phyloP scores from a whole-genome alignment of 2,888 invertebrate genomes.

The Hypercompe scribonia region DNA sequence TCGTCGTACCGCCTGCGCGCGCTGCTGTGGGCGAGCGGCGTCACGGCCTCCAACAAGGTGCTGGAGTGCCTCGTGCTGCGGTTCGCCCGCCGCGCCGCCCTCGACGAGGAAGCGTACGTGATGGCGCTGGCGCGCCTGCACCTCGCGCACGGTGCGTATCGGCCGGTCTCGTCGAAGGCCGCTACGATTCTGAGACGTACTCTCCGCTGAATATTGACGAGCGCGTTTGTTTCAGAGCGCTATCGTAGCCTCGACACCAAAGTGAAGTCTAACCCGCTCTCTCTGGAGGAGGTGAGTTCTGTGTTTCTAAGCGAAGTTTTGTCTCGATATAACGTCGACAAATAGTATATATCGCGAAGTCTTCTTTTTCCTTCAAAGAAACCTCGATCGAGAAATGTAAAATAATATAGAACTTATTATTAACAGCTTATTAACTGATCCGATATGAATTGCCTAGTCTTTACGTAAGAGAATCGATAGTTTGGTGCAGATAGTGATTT shows the following conservation, averaged over 20 bases:
- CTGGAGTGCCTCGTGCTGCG: conserved; percentile 90
- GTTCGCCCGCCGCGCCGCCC: conserved; percentile 87
- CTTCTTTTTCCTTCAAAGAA: too few species aligned
- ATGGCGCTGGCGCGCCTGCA: conserved; percentile 83
- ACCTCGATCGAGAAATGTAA: too few species aligned
- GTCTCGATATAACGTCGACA: too few species aligned
- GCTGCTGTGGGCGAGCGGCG: conserved; percentile 88
- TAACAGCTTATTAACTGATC: too few species aligned
- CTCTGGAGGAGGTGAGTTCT: conserved; percentile 89
- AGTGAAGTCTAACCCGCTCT: conserved; percentile 90
- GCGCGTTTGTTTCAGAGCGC: conserved; percentile 84
- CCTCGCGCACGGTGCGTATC: conserved; percentile 69
- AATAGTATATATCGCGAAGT: too few species aligned
- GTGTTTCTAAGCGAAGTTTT: neutral
- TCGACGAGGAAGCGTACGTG: conserved; percentile 88
- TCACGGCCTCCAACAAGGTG: conserved; percentile 90
- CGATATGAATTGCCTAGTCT: too few species aligned
- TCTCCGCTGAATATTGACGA: neutral
- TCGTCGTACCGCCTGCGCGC: conserved; percentile 86
- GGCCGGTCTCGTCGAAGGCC: neutral
- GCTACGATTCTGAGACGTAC: neutral
- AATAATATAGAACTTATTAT: too few species aligned
- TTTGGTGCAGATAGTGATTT: too few species aligned
- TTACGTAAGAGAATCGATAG: too few species aligned
- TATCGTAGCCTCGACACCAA: conserved; percentile 90